These are phyloP conservation scores for Rhadina sibilatrix DNA, from an alignment of 2,113 vertebrate species.

Conservation along the genomic window DNA sequence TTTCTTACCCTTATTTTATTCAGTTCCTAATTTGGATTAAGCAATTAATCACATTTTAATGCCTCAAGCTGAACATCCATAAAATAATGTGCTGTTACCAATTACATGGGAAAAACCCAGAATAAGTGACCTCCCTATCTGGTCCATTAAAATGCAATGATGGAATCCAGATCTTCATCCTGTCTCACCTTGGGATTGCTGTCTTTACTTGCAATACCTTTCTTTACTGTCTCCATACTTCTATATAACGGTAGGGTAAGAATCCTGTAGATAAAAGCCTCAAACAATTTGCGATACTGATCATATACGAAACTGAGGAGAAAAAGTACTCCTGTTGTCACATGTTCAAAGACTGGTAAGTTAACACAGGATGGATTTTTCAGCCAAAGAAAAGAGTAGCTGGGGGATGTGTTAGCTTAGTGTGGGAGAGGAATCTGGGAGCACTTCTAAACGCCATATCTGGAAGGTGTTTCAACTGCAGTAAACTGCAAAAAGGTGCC, in stretches of 20 bases:
- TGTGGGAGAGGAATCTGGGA: not conserved
- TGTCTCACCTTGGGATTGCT: not conserved
- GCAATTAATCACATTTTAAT: not conserved
- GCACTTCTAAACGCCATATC: not conserved
- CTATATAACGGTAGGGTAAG: not conserved
- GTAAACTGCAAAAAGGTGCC: not conserved
- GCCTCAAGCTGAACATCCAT: not conserved
- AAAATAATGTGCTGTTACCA: not conserved
- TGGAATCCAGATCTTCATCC: not conserved
- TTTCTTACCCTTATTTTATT: not conserved
- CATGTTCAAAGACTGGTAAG: not conserved
- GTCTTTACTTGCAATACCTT: not conserved
- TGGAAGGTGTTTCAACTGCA: not conserved
- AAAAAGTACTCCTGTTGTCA: not conserved
- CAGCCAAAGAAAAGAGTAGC: not conserved
- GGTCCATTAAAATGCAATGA: not conserved
- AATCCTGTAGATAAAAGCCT: not conserved
- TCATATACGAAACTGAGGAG: not conserved
- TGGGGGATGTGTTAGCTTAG: not conserved
- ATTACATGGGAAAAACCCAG: not conserved
- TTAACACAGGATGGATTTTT: not conserved
- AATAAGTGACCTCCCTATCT: not conserved
- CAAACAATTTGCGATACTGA: not conserved
- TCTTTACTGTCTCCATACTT: not conserved
- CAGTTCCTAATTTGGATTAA: not conserved